Evolutionary conservation across 2,888 invertebrate genomes (phyloP), one percentile per base, ranked within the genome.

Genomic region (Tinea trinotella): DNA sequence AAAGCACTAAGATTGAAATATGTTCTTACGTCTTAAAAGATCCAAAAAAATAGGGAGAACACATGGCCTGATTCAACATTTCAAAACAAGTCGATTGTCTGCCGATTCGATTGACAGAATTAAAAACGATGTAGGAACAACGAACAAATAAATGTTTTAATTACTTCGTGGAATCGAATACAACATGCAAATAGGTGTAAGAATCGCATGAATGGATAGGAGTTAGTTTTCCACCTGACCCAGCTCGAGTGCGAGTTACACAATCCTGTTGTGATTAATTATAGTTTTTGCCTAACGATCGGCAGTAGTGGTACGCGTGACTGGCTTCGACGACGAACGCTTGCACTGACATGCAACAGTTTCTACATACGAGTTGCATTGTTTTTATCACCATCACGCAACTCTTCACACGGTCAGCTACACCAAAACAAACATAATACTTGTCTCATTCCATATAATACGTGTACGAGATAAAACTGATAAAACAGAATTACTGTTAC

Each of bases 201-300:
- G 46, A 10, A 46, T 19, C 46, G 46, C 46, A 46, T 46, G 18
- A 19, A 15, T 46, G 19, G 19, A 2, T 10, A 19, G 46, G 12
- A 13, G 17, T 19, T 40, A 40, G 62, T 68, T 69, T 56, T 68
- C 68, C 66, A 66, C 63, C 63, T 71, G 74, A 71, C 72, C 71
- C 68, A 70, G 64, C 70, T 62, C 64, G 65, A 70, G 64, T 61
- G 62, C 60, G 61, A 66, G 63, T 60, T 62, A 59, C 54, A 46
- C 54, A 50, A 50, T 19, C 50, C 13, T 24, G 49, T 9, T 24
- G 56, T 59, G 60, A 63, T 63, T 65, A 68, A 61, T 59, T 63
- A 60, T 60, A 65, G 64, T 62, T 61, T 64, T 50, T 50, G 30
- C 50, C 15, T 20, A 24, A 50, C 50, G 22, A 50, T 50, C 50